These are phyloP conservation scores for Dynastes tityus DNA, from an alignment of 2,888 invertebrate genomes.

Conservation along the genomic window DNA sequence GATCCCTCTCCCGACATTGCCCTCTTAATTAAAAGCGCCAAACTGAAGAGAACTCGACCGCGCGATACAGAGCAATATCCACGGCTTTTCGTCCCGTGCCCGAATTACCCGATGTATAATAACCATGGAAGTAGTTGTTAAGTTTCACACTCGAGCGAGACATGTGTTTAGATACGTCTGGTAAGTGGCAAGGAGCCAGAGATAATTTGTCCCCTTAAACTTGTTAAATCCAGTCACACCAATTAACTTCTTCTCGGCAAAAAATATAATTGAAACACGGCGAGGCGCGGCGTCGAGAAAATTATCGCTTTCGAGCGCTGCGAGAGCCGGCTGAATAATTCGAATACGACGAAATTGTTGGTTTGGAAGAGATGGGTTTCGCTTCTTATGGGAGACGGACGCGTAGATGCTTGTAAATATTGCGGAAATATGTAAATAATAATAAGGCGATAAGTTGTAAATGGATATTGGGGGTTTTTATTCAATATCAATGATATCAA, in stretches of 20 bases:
- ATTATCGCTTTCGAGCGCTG: neutral
- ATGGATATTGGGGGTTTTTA: no score
- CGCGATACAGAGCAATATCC: neutral
- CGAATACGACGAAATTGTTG: neutral
- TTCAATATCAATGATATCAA: no score
- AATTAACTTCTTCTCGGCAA: constrained; percentile 32
- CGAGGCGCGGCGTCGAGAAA: neutral
- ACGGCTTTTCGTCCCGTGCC: neutral
- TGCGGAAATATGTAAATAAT: no score
- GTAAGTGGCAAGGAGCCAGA: constrained; percentile 42
- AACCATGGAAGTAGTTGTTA: constrained; percentile 32
- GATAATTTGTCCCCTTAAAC: constrained; percentile 39
- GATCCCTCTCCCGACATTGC: neutral
- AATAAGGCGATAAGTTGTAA: no score
- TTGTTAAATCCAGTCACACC: constrained; percentile 39
- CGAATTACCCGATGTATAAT: constrained; percentile 20
- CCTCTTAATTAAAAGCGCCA: constrained; percentile 14
- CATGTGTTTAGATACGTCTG: constrained; percentile 37
- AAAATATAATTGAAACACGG: constrained; percentile 24
- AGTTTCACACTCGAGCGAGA: constrained; percentile 38
- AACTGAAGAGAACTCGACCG: neutral
- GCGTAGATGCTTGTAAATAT: no score
- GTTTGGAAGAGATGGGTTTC: neutral
- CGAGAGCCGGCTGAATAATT: neutral
- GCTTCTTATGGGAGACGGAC: no score